phyloP scores from a whole-genome alignment of 2,797 vertebrate species.

The Thamnophis elegans region DNA sequence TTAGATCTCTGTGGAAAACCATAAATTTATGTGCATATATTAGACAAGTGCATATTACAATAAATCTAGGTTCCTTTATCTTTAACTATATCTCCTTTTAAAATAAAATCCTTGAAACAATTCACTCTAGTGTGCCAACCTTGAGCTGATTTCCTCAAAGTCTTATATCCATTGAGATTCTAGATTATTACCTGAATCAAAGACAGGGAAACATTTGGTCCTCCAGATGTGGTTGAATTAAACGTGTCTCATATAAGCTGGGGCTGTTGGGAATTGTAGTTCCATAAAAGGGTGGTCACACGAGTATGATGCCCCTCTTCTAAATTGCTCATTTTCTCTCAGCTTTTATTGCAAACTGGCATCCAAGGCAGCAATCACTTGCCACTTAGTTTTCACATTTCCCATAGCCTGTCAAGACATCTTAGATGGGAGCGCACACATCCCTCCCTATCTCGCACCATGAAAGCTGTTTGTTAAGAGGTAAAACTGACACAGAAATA shows the following conservation, averaged over 20 bases:
- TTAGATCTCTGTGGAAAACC: fast-evolving
- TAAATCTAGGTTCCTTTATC: not conserved
- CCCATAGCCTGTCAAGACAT: not conserved
- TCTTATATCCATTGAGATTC: not conserved
- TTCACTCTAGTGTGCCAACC: not conserved
- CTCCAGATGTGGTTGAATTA: not conserved
- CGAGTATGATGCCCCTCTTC: not conserved
- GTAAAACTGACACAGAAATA: not conserved
- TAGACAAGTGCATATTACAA: not conserved
- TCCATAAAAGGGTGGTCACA: not conserved
- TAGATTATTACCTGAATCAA: not conserved
- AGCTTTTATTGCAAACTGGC: not conserved
- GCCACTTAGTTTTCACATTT: not conserved
- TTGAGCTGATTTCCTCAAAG: not conserved
- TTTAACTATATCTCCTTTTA: not conserved
- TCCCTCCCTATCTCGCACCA: not conserved
- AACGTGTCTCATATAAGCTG: not conserved
- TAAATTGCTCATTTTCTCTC: not conserved
- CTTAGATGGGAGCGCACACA: not conserved
- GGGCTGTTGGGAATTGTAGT: not conserved
- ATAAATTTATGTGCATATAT: not conserved
- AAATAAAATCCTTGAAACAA: not conserved
- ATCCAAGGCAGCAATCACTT: not conserved
- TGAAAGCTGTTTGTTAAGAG: not conserved
- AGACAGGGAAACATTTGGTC: not conserved